Evolutionary conservation across 2,113 vertebrate genomes (phyloP).

Genomic region (Mus spicilegus): DNA sequence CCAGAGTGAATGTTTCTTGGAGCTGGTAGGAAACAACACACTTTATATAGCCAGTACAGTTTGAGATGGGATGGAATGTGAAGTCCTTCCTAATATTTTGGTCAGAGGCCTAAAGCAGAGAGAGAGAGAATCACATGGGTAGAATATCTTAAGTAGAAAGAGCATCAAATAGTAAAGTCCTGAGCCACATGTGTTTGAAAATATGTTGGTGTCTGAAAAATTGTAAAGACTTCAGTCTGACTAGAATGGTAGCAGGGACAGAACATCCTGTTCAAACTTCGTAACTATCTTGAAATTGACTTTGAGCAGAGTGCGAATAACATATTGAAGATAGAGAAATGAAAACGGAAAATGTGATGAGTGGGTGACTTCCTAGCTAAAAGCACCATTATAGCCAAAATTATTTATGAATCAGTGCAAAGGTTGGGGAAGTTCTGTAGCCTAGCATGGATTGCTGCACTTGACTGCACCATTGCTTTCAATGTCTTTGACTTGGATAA

Average conservation of each 20-base stretch:
- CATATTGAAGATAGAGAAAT: neutral
- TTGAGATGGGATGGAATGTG: neutral
- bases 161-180: neutral
- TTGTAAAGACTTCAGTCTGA: neutral
- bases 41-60: neutral
- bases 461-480: neutral
- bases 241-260: neutral
- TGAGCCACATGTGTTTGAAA: neutral
- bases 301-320: neutral
- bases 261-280: neutral
- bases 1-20: constrained; percentile 16
- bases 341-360: neutral
- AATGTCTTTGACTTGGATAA: constrained; percentile 24
- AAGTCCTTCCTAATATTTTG: neutral
- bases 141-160: neutral
- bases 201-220: neutral
- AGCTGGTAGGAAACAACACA: constrained; percentile 10
- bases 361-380: constrained; percentile 16
- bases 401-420: neutral
- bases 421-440: neutral
- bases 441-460: neutral
- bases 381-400: neutral
- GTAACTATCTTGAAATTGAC: neutral
- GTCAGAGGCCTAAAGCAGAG: neutral
- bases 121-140: neutral